A percentile compares a stretch with the other conserved stretches of the same genome.
Conservation (phyloP, 2,888 invertebrate genomes). For the Prosapia bicincta region DNA sequence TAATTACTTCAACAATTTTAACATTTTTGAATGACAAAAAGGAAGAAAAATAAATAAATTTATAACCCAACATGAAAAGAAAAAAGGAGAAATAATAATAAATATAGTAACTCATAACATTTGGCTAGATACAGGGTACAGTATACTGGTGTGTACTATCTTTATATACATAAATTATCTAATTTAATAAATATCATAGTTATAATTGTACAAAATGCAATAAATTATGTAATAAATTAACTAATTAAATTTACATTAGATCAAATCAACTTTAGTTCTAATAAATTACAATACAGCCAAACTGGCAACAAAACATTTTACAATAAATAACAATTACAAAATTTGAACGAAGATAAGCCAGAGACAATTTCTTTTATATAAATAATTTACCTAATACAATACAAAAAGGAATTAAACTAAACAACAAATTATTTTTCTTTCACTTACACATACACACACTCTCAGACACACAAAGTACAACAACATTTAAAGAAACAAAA, state of each 20-base stretch:
- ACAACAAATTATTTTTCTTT: no score
- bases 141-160: slow-evolving; percentile 12
- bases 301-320: neutral
- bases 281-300: neutral
- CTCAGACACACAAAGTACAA: slow-evolving; percentile 6
- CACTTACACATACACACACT: no score
- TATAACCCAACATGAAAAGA: neutral
- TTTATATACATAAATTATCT: neutral
- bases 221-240: slow-evolving; percentile 12
- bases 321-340: neutral
- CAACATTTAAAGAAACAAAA: slow-evolving; percentile 10
- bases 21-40: neutral
- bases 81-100: neutral
- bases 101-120: slow-evolving; percentile 11
- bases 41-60: neutral
- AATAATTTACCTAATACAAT: slow-evolving; percentile 13
- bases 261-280: neutral
- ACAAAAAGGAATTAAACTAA: neutral
- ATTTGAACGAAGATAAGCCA: neutral
- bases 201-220: slow-evolving; percentile 12
- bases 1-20: neutral
- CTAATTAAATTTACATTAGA: slow-evolving; percentile 1
- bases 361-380: neutral
- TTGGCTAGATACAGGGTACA: neutral
- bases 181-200: neutral